Evolutionary conservation across 2,888 invertebrate species (phyloP).

Genomic region (Phyllotreta cruciferae): DNA sequence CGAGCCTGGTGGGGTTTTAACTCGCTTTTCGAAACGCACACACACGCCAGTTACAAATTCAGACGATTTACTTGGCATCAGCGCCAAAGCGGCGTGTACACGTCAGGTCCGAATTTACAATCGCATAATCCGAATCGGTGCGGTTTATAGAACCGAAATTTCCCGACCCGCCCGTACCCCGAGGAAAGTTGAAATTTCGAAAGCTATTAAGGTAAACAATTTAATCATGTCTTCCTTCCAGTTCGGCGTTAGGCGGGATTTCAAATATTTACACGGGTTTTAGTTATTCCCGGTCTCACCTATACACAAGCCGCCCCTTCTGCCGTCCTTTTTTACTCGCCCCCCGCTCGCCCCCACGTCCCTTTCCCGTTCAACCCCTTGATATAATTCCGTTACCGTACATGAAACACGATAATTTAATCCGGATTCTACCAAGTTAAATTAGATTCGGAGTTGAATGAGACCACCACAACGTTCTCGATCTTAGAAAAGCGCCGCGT

Average conservation of each 20-base stretch:
- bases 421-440: slow-evolving; percentile 37
- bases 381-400: slow-evolving; percentile 38
- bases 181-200: slow-evolving; percentile 23
- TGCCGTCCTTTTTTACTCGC: neutral
- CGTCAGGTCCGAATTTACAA: too few species aligned
- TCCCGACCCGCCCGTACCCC: neutral
- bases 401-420: slow-evolving; percentile 40
- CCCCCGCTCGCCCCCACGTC: neutral
- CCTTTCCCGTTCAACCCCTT: slow-evolving; percentile 22
- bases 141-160: too few species aligned
- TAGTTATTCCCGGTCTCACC: slow-evolving; percentile 21
- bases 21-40: too few species aligned
- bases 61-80: too few species aligned
- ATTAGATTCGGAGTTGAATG: slow-evolving; percentile 37
- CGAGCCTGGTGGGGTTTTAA: slow-evolving; percentile 17
- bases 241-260: slow-evolving; percentile 25
- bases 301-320: neutral
- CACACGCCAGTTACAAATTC: too few species aligned
- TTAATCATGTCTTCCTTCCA: slow-evolving; percentile 32
- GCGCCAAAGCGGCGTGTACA: too few species aligned
- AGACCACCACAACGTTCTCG: slow-evolving; percentile 25
- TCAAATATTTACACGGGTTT: slow-evolving; percentile 41
- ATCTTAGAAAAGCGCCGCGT: slow-evolving; percentile 16
- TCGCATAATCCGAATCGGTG: too few species aligned
- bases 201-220: slow-evolving; percentile 38